These are phyloP conservation scores for Lampris incognitus DNA, from an alignment of 2,113 vertebrate genomes.

Conservation along the genomic window DNA sequence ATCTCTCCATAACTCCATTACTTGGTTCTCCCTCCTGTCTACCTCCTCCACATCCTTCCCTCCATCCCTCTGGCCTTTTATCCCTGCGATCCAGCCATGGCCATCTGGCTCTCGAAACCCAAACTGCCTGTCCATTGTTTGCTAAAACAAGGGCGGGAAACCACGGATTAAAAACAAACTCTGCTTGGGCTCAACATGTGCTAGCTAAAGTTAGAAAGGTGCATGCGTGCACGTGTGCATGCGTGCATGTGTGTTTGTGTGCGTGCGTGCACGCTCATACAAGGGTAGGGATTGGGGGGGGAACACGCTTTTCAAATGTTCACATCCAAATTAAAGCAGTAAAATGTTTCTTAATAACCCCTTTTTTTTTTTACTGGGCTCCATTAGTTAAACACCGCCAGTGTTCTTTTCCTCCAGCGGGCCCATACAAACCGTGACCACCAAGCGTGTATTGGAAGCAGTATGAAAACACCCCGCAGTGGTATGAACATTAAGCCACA, in stretches of 20 bases:
- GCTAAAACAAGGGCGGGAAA: conserved; percentile 34
- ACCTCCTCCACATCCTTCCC: conserved; percentile 18
- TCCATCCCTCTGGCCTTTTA: not conserved
- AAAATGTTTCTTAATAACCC: not conserved
- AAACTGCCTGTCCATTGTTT: conserved; percentile 28
- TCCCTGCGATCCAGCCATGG: conserved; percentile 35
- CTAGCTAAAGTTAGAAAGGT: not conserved
- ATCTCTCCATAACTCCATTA: too few species aligned
- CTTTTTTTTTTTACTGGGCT: not conserved
- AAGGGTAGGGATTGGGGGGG: not conserved
- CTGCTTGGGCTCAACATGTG: conserved; percentile 18
- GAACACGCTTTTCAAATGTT: not conserved
- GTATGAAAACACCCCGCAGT: conserved; percentile 22
- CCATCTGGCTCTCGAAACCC: conserved; percentile 38
- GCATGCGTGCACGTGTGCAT: not conserved
- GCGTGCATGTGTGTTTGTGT: not conserved
- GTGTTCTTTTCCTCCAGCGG: too few species aligned
- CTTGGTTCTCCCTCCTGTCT: not conserved
- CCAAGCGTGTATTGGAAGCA: conserved; percentile 6
- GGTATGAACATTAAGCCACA: too few species aligned
- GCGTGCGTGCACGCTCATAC: too few species aligned
- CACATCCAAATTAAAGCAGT: not conserved
- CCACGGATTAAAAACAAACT: conserved; percentile 20
- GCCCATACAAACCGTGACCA: conserved; percentile 21
- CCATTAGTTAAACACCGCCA: too few species aligned